Evolutionary conservation across 1,140 invertebrate genomes (phyloP).

Genomic region (Drosophila takahashii): DNA sequence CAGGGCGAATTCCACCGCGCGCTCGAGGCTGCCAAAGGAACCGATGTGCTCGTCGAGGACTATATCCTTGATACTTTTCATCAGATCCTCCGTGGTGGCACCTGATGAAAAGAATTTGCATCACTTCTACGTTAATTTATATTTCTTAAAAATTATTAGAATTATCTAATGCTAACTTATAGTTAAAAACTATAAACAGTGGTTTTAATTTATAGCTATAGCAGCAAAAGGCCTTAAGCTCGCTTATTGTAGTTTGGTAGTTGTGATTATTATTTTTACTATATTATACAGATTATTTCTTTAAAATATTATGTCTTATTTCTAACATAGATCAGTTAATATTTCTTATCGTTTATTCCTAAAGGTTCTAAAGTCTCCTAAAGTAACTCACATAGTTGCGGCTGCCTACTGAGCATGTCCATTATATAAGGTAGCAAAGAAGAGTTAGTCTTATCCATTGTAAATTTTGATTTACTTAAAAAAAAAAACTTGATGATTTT

Average conservation of each 20-base stretch:
- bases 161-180: too few species aligned
- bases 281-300: too few species aligned
- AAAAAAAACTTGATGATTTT: background rate
- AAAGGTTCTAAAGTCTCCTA: background rate
- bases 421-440: slow-evolving; percentile 48
- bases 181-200: too few species aligned
- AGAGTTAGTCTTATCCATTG: slow-evolving; percentile 35
- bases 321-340: too few species aligned
- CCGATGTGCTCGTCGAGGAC: slow-evolving; percentile 20
- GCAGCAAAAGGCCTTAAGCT: too few species aligned
- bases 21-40: slow-evolving; percentile 20
- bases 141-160: too few species aligned
- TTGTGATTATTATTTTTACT: too few species aligned
- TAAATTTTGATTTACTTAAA: slow-evolving; percentile 14
- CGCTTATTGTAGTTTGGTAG: too few species aligned
- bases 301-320: too few species aligned
- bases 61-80: slow-evolving; percentile 5
- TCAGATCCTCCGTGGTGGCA: slow-evolving; percentile 18
- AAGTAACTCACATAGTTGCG: slow-evolving; percentile 24
- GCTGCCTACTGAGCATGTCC: slow-evolving; percentile 42
- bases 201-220: too few species aligned
- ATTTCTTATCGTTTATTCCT: too few species aligned
- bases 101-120: slow-evolving; percentile 6
- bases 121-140: too few species aligned
- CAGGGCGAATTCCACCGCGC: slow-evolving; percentile 43